Evolutionary conservation across 2,113 vertebrate species (phyloP).

Genomic region (Myrmecophaga tridactyla): DNA sequence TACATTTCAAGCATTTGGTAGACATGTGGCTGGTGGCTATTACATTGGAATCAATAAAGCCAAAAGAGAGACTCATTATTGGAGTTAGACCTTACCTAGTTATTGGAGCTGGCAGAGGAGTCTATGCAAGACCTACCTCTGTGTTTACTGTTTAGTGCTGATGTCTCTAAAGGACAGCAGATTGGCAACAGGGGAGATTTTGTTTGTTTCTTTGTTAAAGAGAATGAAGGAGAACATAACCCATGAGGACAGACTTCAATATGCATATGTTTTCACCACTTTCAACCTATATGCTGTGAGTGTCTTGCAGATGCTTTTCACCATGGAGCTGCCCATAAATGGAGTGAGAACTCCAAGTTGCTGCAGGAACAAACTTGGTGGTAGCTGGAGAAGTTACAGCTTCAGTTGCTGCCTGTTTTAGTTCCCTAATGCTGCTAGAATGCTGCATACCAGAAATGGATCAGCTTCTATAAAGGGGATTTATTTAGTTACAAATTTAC

Average conservation of each 20-base stretch:
- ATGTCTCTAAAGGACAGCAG: not conserved
- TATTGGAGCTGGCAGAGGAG: not conserved
- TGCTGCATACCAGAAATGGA: too few species aligned
- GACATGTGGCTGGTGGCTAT: not conserved
- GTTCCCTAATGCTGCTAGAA: too few species aligned
- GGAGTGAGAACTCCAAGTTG: not conserved
- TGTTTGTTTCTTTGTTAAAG: too few species aligned
- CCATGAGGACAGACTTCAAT: not conserved
- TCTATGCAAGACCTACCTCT: not conserved
- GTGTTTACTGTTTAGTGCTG: not conserved
- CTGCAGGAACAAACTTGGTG: not conserved
- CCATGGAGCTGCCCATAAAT: too few species aligned
- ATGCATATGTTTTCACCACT: not conserved
- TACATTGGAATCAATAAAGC: not conserved
- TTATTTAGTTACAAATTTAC: too few species aligned
- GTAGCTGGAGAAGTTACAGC: not conserved
- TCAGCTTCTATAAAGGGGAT: too few species aligned
- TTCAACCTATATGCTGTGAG: not conserved
- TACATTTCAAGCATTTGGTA: not conserved
- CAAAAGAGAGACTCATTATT: not conserved
- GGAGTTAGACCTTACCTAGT: not conserved
- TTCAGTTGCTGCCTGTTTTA: not conserved
- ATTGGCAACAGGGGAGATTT: not conserved
- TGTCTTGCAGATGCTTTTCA: not conserved
- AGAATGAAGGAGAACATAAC: not conserved